Evolutionary conservation across 2,113 vertebrate genomes (phyloP).

Genomic region (Oreocharis arfaki): DNA sequence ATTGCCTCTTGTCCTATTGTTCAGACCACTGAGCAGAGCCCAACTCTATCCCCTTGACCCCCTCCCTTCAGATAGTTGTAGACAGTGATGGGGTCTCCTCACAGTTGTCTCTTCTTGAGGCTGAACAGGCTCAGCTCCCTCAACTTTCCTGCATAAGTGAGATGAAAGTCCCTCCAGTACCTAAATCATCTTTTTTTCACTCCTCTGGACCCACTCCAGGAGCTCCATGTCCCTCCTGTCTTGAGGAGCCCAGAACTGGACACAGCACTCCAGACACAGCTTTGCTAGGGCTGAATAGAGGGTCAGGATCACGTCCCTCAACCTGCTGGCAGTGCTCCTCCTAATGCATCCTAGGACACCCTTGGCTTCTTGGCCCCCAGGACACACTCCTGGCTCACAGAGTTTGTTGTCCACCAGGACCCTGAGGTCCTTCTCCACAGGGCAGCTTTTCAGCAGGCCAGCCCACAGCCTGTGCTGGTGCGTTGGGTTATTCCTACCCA

Average conservation of each 20-base stretch:
- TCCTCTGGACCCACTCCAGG: not conserved
- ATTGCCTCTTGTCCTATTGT: not conserved
- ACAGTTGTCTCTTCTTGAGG: not conserved
- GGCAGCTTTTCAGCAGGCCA: not conserved
- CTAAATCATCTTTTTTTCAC: not conserved
- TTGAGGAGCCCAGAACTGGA: not conserved
- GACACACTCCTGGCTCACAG: not conserved
- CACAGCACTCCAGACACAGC: not conserved
- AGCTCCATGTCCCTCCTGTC: not conserved
- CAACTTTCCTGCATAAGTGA: not conserved
- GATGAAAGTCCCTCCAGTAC: not conserved
- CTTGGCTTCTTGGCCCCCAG: not conserved
- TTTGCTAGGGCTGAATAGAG: not conserved
- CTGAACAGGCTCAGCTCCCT: not conserved
- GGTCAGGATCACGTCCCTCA: not conserved
- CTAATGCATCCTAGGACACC: not conserved
- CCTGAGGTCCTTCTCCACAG: not conserved
- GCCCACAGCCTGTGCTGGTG: not conserved
- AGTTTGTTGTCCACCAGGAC: not conserved
- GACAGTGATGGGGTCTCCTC: not conserved
- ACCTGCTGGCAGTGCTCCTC: not conserved
- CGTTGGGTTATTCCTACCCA: not conserved
- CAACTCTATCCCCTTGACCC: not conserved
- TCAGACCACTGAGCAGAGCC: not conserved
- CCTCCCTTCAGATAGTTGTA: accelerated